Conservation (phyloP, 1,140 invertebrate genomes). For the Nymphalis io region DNA sequence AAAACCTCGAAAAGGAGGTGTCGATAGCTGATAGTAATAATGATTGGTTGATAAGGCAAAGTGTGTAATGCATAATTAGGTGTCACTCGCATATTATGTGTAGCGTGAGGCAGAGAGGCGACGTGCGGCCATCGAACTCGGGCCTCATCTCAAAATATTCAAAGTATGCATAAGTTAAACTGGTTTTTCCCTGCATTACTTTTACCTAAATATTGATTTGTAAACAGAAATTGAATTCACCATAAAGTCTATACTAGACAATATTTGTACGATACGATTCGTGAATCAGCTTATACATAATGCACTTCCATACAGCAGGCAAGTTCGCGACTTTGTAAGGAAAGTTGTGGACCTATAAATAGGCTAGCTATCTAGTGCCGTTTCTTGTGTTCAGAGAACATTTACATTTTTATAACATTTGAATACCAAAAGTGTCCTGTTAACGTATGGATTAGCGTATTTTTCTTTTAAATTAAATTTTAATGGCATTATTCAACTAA, state of each 20-base stretch:
- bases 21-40: slow-evolving; percentile 33
- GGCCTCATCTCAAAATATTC: slow-evolving; percentile 73
- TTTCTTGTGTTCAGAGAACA: slow-evolving; percentile 18
- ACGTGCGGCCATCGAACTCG: slow-evolving; percentile 67
- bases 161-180: slow-evolving; percentile 79
- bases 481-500: too few relatives aligned
- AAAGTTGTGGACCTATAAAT: slow-evolving; percentile 40
- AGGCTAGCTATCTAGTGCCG: slow-evolving; percentile 31
- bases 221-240: not conserved
- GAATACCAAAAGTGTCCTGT: not conserved
- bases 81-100: slow-evolving; percentile 52
- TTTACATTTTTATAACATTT: not conserved
- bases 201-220: slow-evolving; percentile 58
- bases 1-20: slow-evolving; percentile 20
- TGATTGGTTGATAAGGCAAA: slow-evolving; percentile 36
- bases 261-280: not conserved
- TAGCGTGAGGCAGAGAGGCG: slow-evolving; percentile 42
- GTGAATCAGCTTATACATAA: slow-evolving; percentile 10
- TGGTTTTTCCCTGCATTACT: slow-evolving; percentile 72
- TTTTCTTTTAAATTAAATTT: not conserved
- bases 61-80: slow-evolving; percentile 50
- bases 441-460: not conserved
- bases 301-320: slow-evolving; percentile 12
- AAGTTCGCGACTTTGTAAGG: slow-evolving; percentile 40
- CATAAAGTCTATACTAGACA: not conserved